Percentiles rank a stretch among this genome's conserved stretches.
These are phyloP conservation scores for Luidia sarsii DNA, from an alignment of 53 echinoderm and acorn worm species.

Conservation along the genomic window DNA sequence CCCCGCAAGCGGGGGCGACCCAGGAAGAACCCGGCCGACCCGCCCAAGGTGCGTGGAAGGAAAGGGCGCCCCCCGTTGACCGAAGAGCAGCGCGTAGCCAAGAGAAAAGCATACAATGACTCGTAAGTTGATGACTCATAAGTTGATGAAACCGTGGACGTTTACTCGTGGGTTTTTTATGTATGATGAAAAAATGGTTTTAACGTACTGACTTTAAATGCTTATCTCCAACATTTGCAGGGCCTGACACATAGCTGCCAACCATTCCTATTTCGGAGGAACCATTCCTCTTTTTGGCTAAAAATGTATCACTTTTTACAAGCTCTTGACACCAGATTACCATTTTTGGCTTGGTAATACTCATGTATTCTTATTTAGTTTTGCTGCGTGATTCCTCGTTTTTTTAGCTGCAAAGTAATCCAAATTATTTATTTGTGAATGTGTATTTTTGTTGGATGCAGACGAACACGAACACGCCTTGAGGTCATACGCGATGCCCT, in stretches of 20 bases:
- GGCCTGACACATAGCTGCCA: no score
- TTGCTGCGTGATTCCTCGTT: no score
- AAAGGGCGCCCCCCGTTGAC: constrained; percentile 45
- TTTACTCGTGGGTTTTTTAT: background rate
- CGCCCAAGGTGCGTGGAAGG: constrained; percentile 8
- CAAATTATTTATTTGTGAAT: no score
- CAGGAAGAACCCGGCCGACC: constrained; percentile 13
- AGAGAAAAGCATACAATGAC: constrained; percentile 32
- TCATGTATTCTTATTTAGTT: no score
- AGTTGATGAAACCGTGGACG: background rate
- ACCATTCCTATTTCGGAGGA: no score
- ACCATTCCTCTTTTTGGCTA: background rate
- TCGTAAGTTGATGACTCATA: no score
- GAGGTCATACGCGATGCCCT: constrained; percentile 31
- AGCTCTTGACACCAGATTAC: no score
- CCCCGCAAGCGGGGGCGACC: constrained; percentile 42
- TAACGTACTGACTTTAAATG: background rate
- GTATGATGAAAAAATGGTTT: background rate
- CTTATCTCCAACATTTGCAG: background rate
- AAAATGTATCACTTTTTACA: no score
- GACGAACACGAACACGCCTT: constrained; percentile 31
- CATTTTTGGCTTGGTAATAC: no score
- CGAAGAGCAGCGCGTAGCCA: constrained; percentile 19
- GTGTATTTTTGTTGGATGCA: background rate
- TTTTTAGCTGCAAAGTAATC: no score